phyloP scores from a whole-genome alignment of 2,113 vertebrate genomes.

The Gobio gobio region DNA sequence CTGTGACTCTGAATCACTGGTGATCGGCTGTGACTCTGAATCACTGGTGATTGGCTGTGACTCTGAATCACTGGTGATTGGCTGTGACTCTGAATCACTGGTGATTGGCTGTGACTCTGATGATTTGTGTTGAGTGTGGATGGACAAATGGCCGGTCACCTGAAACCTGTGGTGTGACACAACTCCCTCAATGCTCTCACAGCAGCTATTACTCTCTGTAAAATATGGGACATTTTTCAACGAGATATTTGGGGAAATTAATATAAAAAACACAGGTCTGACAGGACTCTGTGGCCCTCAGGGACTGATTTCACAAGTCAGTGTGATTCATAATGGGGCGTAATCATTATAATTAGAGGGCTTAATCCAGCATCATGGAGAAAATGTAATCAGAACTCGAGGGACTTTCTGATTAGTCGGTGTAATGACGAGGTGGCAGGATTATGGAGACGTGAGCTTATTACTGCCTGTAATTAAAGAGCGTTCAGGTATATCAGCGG shows the following conservation, averaged over 20 bases:
- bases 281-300: conserved; percentile 67
- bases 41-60: too few species aligned
- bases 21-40: too few species aligned
- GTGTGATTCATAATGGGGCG: conserved; percentile 70
- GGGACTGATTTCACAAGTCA: conserved; percentile 73
- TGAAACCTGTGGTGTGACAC: background rate
- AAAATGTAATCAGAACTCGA: conserved; percentile 70
- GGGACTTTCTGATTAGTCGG: conserved; percentile 69
- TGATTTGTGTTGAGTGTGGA: background rate
- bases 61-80: too few species aligned
- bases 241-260: conserved; percentile 22
- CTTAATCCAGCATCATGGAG: conserved; percentile 70
- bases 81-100: too few species aligned
- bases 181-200: background rate
- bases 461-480: conserved; percentile 56
- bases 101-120: background rate
- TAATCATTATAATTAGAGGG: conserved; percentile 80
- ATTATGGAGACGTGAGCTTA: conserved; percentile 57
- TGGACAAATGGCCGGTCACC: background rate
- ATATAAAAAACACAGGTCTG: conserved; percentile 52
- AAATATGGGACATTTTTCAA: background rate
- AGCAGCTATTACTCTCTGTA: background rate
- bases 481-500: background rate
- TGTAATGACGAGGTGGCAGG: conserved; percentile 68
- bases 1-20: too few species aligned